Conservation (phyloP, 2,888 invertebrate genomes). For the Ennomos quercinarius region DNA sequence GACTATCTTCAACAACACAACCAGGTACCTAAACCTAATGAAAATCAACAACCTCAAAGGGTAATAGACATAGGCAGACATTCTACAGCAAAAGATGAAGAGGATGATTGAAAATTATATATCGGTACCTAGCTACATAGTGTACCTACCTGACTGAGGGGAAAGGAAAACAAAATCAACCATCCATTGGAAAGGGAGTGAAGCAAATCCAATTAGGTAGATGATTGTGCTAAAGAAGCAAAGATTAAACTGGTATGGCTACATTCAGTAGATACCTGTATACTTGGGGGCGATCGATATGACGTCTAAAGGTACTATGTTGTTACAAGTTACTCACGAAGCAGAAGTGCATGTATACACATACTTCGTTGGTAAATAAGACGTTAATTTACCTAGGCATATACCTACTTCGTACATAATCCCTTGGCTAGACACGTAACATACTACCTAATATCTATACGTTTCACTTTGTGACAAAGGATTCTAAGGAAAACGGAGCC, state of each 20-base stretch:
- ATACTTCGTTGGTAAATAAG: not conserved
- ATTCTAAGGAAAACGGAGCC: slow-evolving; percentile 20
- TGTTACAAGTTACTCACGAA: too few species aligned
- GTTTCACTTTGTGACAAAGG: slow-evolving; percentile 24
- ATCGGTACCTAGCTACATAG: not conserved
- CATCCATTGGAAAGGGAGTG: slow-evolving; percentile 16
- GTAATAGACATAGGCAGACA: not conserved
- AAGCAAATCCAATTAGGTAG: slow-evolving; percentile 30
- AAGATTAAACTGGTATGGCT: slow-evolving; percentile 11
- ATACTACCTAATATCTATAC: too few species aligned
- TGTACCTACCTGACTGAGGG: not conserved
- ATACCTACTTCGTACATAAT: slow-evolving; percentile 1
- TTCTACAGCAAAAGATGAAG: slow-evolving; percentile 16
- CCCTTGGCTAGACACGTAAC: not conserved
- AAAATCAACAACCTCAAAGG: slow-evolving; percentile 4
- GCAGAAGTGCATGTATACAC: too few species aligned
- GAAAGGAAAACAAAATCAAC: slow-evolving; percentile 27
- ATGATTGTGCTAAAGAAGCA: slow-evolving; percentile 21
- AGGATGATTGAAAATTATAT: slow-evolving; percentile 22
- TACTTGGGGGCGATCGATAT: slow-evolving; percentile 18
- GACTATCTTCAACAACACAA: too few species aligned
- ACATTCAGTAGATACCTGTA: slow-evolving; percentile 2
- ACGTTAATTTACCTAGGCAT: not conserved
- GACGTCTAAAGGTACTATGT: too few species aligned
- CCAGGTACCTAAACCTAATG: too few species aligned